These are phyloP conservation scores for Epinephelus cyanopodus DNA, from an alignment of 2,113 vertebrate species.

Conservation along the genomic window DNA sequence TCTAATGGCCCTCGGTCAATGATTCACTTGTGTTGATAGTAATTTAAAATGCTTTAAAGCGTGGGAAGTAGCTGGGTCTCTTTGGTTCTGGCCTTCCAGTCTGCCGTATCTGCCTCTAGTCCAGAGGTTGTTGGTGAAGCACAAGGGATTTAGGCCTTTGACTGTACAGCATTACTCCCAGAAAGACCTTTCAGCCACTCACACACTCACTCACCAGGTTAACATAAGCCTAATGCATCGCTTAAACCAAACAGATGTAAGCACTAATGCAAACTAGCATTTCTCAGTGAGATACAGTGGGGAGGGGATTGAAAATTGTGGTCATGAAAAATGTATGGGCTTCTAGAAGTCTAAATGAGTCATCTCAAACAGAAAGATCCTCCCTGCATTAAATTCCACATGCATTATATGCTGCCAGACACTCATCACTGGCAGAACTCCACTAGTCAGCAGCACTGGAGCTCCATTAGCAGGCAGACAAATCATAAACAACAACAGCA, in stretches of 20 bases:
- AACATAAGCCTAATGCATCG: constrained; percentile 17
- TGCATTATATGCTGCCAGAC: constrained; percentile 46
- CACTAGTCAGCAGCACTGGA: constrained; percentile 54
- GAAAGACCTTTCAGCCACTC: neutral
- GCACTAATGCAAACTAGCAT: constrained; percentile 26
- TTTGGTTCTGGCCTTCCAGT: neutral
- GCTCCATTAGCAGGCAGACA: constrained; percentile 59
- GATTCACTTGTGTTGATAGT: neutral
- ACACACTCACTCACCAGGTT: constrained; percentile 19
- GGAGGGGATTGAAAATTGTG: constrained; percentile 11
- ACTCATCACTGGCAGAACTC: constrained; percentile 15
- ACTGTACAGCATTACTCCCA: neutral
- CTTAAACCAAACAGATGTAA: constrained; percentile 29
- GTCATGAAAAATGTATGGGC: constrained; percentile 54
- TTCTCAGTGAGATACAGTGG: neutral
- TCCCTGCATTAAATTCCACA: constrained; percentile 45
- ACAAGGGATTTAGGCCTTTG: neutral
- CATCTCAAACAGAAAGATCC: constrained; percentile 43
- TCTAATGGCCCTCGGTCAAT: neutral
- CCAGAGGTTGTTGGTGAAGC: neutral
- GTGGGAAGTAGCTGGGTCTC: neutral
- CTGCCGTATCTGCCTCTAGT: neutral
- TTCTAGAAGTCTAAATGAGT: constrained; percentile 43
- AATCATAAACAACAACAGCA: constrained; percentile 38
- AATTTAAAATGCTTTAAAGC: neutral